phyloP scores from a whole-genome alignment of 2,113 vertebrate species.

The Alces alces region DNA sequence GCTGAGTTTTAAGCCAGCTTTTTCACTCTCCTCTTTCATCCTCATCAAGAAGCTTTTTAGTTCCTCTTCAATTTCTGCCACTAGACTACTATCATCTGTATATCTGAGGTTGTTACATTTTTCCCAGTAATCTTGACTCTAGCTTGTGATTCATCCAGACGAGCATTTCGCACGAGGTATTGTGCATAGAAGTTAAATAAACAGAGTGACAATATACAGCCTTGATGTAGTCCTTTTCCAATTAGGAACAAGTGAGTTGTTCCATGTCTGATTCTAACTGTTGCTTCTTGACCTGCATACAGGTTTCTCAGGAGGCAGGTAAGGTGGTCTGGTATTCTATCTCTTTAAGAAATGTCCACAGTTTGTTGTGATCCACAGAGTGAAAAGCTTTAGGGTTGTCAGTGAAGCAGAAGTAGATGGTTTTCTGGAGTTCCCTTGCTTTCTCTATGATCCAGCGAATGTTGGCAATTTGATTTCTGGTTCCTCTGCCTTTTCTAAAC shows the following conservation, averaged over 20 bases:
- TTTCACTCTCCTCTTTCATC: background rate
- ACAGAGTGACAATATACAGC: background rate
- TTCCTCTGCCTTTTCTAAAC: background rate
- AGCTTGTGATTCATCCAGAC: background rate
- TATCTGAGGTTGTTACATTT: background rate
- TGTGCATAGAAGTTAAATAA: background rate
- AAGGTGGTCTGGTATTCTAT: background rate
- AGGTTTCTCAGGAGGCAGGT: background rate
- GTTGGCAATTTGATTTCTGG: background rate
- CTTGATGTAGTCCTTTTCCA: background rate
- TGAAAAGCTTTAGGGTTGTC: background rate
- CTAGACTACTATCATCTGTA: background rate
- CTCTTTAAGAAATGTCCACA: background rate
- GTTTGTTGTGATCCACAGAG: background rate
- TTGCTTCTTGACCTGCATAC: background rate
- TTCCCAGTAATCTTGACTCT: background rate
- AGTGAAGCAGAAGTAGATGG: background rate
- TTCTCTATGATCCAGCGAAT: background rate
- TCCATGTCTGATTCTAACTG: background rate
- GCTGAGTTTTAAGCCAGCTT: background rate
- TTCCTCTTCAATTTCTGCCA: background rate
- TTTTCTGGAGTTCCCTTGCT: background rate
- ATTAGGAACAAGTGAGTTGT: background rate
- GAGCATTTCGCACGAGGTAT: background rate
- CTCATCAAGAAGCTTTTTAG: background rate